Base-by-base conservation (phyloP, 2,113 vertebrate genomes). In the Equus przewalskii region DNA sequence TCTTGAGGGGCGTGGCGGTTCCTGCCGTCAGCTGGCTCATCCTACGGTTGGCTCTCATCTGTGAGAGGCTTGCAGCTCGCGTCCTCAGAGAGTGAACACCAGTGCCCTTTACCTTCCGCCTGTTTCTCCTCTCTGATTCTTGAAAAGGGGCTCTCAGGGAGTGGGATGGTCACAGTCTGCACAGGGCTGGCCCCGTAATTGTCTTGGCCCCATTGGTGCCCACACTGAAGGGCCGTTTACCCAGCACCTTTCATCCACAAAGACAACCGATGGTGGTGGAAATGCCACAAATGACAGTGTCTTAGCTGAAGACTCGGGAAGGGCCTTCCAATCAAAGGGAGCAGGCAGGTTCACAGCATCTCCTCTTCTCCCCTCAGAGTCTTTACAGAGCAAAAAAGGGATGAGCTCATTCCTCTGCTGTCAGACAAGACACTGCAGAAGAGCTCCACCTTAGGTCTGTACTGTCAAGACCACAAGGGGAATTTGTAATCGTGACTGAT, bases 401-500 rank as follows among this genome's bases (percentile, higher is more conserved):
- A 56, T 46, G n/a, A 64, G 11, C 78, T 65, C 75, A 36, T 89
- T 85, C 67, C 26, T 60, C 85, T 72, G 58, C 65, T 72, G 7
- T 81, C 91, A 72, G n/a, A 86, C 51, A 33, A 13, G 36, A 78
- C 4, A 30, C 87, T 95, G 56, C 81, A 56, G 88, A 65, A 41
- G 14, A 89, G 60, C 21, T 51, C 21, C 64, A 26, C 11, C 30
- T 67, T 19, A 19, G 49, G 21, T 73, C 62, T 85, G 41, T 24
- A 10, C 51, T 90, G 9, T 70, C 28, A 54, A 84, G 54, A 78
- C 72, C 73, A 67, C 81, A 36, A 6, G 79, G 65, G 94, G 88
- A 84, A 26, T 87, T 85, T 88, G 70, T 83, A 93, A 18, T 97
- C 92, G 46, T 89, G 95, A 93, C 92, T 56, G 46, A 88, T 73